Conservation (phyloP, 2,888 invertebrate genomes). For the Allophyes oxyacanthae region DNA sequence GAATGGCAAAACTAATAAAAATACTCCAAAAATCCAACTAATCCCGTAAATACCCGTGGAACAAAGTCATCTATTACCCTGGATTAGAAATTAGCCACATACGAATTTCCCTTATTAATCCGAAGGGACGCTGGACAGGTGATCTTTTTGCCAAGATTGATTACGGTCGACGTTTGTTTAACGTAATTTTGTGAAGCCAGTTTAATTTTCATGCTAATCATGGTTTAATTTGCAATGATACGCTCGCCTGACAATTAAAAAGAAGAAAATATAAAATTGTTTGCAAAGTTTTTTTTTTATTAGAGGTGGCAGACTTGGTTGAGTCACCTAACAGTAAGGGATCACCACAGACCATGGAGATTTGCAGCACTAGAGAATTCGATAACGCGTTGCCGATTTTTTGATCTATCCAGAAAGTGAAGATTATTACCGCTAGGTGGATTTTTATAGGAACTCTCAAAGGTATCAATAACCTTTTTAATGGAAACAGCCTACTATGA, state of each 20-base stretch:
- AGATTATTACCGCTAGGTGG: too few relatives aligned
- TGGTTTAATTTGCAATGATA: conserved; percentile 26
- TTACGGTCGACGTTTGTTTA: conserved; percentile 35
- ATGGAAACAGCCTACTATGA: too few relatives aligned
- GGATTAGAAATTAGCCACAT: conserved; percentile 49
- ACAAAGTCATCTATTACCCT: conserved; percentile 40
- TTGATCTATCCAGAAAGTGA: too few relatives aligned
- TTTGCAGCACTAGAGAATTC: too few relatives aligned
- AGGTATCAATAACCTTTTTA: too few relatives aligned
- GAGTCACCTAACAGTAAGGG: too few relatives aligned
- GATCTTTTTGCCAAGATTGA: conserved; percentile 49
- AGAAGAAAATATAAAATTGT: too few relatives aligned
- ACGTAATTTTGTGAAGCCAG: conserved; percentile 35
- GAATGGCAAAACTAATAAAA: conserved; percentile 11
- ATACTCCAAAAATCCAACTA: conserved; percentile 11
- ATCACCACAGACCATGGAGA: too few relatives aligned
- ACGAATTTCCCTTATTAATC: conserved; percentile 48
- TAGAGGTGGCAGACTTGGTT: too few relatives aligned
- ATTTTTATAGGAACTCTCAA: too few relatives aligned
- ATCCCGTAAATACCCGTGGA: conserved; percentile 12
- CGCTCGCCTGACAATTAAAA: neutral
- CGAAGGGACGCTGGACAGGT: conserved; percentile 39
- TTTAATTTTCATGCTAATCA: conserved; percentile 38
- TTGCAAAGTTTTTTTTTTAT: too few relatives aligned
- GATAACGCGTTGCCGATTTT: too few relatives aligned